phyloP scores from a whole-genome alignment of 2,797 vertebrate genomes.

The Leontopithecus rosalia region DNA sequence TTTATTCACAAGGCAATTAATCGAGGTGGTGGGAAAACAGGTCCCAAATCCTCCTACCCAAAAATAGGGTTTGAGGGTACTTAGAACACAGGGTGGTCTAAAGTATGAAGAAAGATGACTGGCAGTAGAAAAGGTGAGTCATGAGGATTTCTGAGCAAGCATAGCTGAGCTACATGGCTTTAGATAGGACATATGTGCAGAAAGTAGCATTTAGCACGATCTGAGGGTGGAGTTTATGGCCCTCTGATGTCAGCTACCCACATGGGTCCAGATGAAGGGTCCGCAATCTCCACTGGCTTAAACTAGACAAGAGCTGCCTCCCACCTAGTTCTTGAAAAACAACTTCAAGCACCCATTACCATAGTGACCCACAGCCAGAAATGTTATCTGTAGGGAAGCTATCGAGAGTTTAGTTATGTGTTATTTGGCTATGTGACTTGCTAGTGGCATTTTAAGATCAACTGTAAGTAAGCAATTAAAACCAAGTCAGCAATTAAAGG shows the following conservation, averaged over 20 bases:
- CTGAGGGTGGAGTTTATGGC: neutral
- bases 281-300: too few species aligned
- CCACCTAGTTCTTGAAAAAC: neutral
- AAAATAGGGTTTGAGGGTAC: neutral
- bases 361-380: neutral
- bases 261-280: neutral
- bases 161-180: too few species aligned
- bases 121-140: neutral
- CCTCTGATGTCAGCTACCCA: neutral
- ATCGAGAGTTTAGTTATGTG: neutral
- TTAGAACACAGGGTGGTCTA: neutral
- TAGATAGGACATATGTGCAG: neutral
- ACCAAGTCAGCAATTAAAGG: neutral
- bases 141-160: neutral
- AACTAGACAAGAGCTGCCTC: neutral
- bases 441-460: neutral
- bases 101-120: neutral
- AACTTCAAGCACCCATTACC: neutral
- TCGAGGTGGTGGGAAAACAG: neutral
- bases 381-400: neutral
- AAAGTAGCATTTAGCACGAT: neutral
- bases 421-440: neutral
- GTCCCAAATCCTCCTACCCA: neutral
- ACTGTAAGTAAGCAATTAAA: too few species aligned
- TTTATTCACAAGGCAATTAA: neutral